Percentiles rank a stretch among this genome's conserved stretches.
Conservation (phyloP, 2,888 invertebrate genomes). For the Pheosia gnoma region DNA sequence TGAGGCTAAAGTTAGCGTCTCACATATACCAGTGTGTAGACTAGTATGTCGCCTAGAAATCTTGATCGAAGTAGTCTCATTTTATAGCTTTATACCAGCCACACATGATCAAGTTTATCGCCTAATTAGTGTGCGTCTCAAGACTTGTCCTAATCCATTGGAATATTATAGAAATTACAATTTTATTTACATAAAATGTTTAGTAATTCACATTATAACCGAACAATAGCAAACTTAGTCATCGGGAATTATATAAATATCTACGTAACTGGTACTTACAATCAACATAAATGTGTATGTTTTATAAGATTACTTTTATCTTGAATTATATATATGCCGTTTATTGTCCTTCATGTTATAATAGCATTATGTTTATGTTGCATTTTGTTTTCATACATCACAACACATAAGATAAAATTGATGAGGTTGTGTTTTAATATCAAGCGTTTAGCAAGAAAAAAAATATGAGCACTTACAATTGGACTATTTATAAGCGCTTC, state of each 20-base stretch:
- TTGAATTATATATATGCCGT: conserved; percentile 4
- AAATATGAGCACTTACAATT: too few relatives aligned
- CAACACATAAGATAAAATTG: too few relatives aligned
- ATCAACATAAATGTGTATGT: not conserved
- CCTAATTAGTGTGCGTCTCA: too few relatives aligned
- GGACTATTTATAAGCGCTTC: too few relatives aligned
- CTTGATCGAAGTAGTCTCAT: conserved; percentile 25
- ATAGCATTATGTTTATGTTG: not conserved
- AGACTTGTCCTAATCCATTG: conserved; percentile 5
- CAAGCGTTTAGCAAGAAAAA: too few relatives aligned
- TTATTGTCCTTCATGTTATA: not conserved
- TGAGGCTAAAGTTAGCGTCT: not conserved
- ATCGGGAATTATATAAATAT: not conserved
- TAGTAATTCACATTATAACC: not conserved
- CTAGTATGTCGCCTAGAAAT: conserved; percentile 33
- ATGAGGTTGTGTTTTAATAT: too few relatives aligned
- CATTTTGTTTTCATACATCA: too few relatives aligned
- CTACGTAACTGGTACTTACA: not conserved
- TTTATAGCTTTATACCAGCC: too few relatives aligned
- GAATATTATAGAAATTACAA: conserved; percentile 11
- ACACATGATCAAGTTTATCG: too few relatives aligned
- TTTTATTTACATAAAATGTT: not conserved
- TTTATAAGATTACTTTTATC: not conserved
- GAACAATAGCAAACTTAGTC: not conserved
- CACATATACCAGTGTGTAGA: conserved; percentile 37